Evolutionary conservation across 2,797 vertebrate species (phyloP).

Genomic region (Gymnodraco acuticeps): DNA sequence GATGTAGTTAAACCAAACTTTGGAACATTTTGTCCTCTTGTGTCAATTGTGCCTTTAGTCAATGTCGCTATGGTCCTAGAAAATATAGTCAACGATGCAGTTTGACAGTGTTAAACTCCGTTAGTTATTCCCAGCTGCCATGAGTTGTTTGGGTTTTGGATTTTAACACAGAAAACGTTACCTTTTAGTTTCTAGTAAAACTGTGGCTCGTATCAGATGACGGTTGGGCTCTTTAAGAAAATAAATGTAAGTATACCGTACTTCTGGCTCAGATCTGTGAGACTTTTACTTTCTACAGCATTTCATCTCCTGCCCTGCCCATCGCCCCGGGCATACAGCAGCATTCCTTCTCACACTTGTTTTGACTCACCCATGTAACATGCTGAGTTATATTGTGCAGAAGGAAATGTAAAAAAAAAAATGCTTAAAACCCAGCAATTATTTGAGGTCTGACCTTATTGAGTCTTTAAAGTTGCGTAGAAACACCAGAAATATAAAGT

Average conservation of each 20-base stretch:
- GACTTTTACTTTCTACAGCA: conserved; percentile 49
- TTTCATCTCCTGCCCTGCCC: conserved; percentile 67
- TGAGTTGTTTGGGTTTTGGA: conserved; percentile 15
- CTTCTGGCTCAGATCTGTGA: background rate
- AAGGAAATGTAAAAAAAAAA: background rate
- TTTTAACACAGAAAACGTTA: background rate
- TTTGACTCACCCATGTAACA: conserved; percentile 40
- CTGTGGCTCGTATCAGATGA: fast-evolving
- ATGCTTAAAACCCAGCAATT: background rate
- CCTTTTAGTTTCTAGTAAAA: background rate
- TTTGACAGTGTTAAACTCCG: background rate
- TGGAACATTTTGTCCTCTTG: fast-evolving
- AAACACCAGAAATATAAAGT: background rate
- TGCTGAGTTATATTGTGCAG: background rate
- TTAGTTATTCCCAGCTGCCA: conserved; percentile 31
- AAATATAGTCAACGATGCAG: background rate
- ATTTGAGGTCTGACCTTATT: background rate
- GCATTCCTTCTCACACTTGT: conserved; percentile 69
- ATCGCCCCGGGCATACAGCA: conserved; percentile 66
- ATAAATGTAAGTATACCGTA: background rate
- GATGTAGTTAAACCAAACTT: fast-evolving
- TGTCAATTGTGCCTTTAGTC: fast-evolving
- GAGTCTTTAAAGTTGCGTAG: background rate
- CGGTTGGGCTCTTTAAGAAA: no score
- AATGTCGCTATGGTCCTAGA: background rate